Base-by-base conservation (phyloP, 2,797 vertebrate genomes). In the Poeciliopsis gracilis region DNA sequence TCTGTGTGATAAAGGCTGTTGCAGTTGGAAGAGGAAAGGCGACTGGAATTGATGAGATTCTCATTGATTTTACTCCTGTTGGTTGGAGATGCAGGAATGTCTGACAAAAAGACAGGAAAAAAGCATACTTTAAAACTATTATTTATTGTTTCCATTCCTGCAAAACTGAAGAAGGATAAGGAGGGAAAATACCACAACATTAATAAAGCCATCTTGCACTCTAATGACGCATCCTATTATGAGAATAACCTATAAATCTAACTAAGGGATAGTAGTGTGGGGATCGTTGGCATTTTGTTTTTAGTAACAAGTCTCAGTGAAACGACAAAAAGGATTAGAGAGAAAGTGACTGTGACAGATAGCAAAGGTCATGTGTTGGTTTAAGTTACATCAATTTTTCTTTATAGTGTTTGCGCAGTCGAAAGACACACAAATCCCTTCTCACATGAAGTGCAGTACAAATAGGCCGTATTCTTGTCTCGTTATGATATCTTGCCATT, bases 51-150 rank as follows among this genome's bases (percentile, higher is more conserved):
- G 11, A 97, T 86, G 0, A 98, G 96, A 90, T 99, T 97, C 86
- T 97, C 97, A 0, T 97, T 99, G 84, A 97, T 97, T 95, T 97
- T 97, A 87, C 95, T 98, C 90, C 97, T 98, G 0, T 92, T 96
- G 91, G 96, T 78, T 7, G 80, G 61, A 67, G 90, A 90, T 38
- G 82, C 55, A 36, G 86, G 75, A n/a, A 79, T 5, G 25, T 90
- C 92, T 93, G 85, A 73, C 0, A 36, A 59, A 47, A 28, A 82
- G 10, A 84, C 2, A 8, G 45, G 46, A 84, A 15, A 77, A n/a
- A 28, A n/a, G n/a, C 38, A 45, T 16, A 28, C 12, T 45, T 70
- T 15, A 13, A 43, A 7, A 13, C 25, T 45, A 13, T 70, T 16
- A 41, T 13, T 70, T n/a, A 13, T 43, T 1, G 25, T 28, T 45